Evolutionary conservation across 1,140 invertebrate species (phyloP), one percentile per base, ranked within the genome.

Genomic region (Papilio polyxenes): DNA sequence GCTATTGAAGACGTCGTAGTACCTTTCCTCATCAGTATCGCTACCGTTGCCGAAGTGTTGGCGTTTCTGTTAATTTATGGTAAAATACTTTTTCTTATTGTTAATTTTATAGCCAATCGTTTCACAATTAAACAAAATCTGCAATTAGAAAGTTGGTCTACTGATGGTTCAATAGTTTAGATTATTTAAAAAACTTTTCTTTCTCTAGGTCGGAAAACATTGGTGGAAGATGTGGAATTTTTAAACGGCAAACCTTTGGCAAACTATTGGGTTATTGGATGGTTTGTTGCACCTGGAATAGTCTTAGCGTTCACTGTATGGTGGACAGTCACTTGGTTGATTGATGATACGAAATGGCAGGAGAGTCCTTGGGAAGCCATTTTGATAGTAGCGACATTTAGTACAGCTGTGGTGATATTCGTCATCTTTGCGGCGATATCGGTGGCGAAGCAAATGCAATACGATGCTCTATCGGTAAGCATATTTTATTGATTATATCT

Each of bases 51-150:
- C 0, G 93, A 94, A 37, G 83, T 93, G n/a, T 76, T 84, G 11
- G 90, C 88, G 13, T 92, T 94, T 83, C 80, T 91, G 17, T 91
- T 91, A 80, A 87, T 94, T 82, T 94, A 94, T 80, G 92, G 93
- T 94, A 86, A 84, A 56, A 44, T 49, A 56, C 56, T 56, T 62
- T 75, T 48, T 48, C 44, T 5, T 48, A 48, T 17, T 3, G n/a
- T 48, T 75, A n/a, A 11, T 31, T 13, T 15, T n/a, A 37, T 17
- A 4, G 6, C 17, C 7, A 40, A 0, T 40, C 13, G 10, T 51
- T 51, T 51, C 49, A 51, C 13, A 51, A 0, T 51, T 51, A 13
- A 6, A 6, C 1, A 17, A 56, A 56, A 17, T 56, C 3, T 6
- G 15, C 0, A 53, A 53, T 53, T 53, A 44, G 1, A 44, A 44